These are phyloP conservation scores for Enteromius thamalakanensis DNA, from an alignment of 2,797 vertebrate genomes.

Conservation along the genomic window DNA sequence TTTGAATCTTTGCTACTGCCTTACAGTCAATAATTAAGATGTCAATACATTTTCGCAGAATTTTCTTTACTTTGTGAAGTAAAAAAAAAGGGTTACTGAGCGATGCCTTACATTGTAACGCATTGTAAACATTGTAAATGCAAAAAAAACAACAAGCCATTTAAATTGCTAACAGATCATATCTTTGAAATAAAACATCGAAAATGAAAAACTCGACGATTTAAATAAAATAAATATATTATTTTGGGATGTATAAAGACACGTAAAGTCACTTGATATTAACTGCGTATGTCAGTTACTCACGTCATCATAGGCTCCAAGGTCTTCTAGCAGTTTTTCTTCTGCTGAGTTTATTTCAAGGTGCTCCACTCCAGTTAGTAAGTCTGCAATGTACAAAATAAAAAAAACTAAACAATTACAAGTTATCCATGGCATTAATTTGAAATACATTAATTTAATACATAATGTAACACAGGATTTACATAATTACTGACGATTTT, in stretches of 20 bases:
- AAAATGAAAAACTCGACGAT: not conserved
- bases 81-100: too few species aligned
- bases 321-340: conserved; percentile 70
- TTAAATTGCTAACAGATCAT: not conserved
- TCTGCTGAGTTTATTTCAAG: conserved; percentile 69
- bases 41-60: too few species aligned
- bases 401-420: not conserved
- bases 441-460: not conserved
- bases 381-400: conserved; percentile 24
- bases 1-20: too few species aligned
- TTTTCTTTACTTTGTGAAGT: too few species aligned
- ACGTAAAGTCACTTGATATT: not conserved
- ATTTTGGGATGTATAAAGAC: not conserved
- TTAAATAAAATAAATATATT: not conserved
- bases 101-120: not conserved
- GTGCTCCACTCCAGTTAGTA: conserved; percentile 54
- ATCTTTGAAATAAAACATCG: not conserved
- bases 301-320: conserved; percentile 74
- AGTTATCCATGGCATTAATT: not conserved
- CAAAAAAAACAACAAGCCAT: not conserved
- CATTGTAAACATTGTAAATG: not conserved
- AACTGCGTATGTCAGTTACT: not conserved
- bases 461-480: not conserved
- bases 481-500: not conserved
- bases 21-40: too few species aligned